phyloP scores from a whole-genome alignment of 2,797 vertebrate genomes.

The Pogoniulus pusillus region DNA sequence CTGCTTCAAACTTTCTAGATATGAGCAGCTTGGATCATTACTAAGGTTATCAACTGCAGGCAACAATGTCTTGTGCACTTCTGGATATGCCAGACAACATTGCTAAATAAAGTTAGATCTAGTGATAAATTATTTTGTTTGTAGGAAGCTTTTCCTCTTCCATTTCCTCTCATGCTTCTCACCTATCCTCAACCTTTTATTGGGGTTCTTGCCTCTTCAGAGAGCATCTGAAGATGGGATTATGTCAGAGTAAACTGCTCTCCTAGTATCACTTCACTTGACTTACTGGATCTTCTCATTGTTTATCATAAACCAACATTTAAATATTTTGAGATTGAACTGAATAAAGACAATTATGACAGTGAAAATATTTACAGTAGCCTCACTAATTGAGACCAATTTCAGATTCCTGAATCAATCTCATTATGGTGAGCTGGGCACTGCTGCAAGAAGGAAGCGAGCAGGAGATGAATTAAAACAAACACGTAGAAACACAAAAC shows the following conservation, averaged over 20 bases:
- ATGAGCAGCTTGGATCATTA: accelerated
- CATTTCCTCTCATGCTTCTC: not conserved
- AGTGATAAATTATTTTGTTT: not conserved
- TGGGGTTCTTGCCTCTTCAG: not conserved
- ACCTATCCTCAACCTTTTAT: not conserved
- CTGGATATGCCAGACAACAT: not conserved
- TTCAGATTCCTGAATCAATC: slow-evolving; percentile 40
- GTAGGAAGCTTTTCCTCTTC: not conserved
- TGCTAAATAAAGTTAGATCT: not conserved
- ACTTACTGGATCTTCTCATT: slow-evolving; percentile 20
- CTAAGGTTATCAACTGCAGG: not conserved
- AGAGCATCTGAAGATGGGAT: not conserved
- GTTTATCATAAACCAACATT: slow-evolving; percentile 19
- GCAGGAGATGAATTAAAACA: slow-evolving; percentile 53
- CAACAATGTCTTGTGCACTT: not conserved
- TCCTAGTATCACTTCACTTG: slow-evolving; percentile 2
- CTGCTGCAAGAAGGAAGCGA: slow-evolving; percentile 38
- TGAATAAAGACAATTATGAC: slow-evolving; percentile 48
- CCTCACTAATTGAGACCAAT: slow-evolving; percentile 44
- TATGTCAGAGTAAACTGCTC: slow-evolving; percentile 33
- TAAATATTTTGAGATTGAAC: slow-evolving; percentile 52
- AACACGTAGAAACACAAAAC: slow-evolving; percentile 43
- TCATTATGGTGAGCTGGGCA: slow-evolving; percentile 24
- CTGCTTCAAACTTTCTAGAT: not conserved
- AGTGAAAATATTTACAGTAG: slow-evolving; percentile 64